A percentile compares a stretch with the other conserved stretches of the same genome.
Conservation (phyloP, 2,888 invertebrate species). For the Iphiclides podalirius region DNA sequence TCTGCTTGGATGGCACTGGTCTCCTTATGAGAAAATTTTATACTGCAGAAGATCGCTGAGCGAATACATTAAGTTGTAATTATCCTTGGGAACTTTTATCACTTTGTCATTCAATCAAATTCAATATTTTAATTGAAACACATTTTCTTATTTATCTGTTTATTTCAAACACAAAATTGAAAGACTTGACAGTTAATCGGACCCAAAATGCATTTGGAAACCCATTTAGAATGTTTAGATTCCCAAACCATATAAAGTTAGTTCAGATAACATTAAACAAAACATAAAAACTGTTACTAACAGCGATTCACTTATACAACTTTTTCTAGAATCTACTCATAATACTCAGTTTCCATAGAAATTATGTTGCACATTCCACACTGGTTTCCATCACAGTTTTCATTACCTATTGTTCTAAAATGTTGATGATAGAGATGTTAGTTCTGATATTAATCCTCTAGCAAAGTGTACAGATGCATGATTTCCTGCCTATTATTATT, state of each 20-base stretch:
- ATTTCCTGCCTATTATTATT: conserved; percentile 57
- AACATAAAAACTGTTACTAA: conserved; percentile 73
- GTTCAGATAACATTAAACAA: conserved; percentile 75
- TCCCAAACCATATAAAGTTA: conserved; percentile 72
- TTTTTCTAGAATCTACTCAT: conserved; percentile 67
- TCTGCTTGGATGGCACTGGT: too few relatives aligned
- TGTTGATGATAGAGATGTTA: conserved; percentile 64
- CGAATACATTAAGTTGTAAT: too few relatives aligned
- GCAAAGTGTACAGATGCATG: conserved; percentile 68
- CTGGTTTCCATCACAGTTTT: conserved; percentile 75
- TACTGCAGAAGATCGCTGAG: too few relatives aligned
- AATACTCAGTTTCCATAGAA: conserved; percentile 73
- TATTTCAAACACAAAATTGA: conserved; percentile 77
- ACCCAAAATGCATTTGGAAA: conserved; percentile 67
- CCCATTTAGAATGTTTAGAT: conserved; percentile 49
- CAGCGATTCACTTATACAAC: conserved; percentile 69
- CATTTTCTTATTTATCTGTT: conserved; percentile 61
- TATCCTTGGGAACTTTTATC: too few relatives aligned
- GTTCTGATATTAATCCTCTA: conserved; percentile 54
- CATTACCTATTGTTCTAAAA: conserved; percentile 64
- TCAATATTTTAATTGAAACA: conserved; percentile 26
- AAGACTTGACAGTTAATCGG: conserved; percentile 71
- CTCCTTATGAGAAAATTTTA: too few relatives aligned
- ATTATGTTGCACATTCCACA: conserved; percentile 64
- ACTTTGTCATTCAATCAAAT: too few relatives aligned